Base-by-base conservation (phyloP, 2,888 invertebrate species). In the Limenitis camilla region DNA sequence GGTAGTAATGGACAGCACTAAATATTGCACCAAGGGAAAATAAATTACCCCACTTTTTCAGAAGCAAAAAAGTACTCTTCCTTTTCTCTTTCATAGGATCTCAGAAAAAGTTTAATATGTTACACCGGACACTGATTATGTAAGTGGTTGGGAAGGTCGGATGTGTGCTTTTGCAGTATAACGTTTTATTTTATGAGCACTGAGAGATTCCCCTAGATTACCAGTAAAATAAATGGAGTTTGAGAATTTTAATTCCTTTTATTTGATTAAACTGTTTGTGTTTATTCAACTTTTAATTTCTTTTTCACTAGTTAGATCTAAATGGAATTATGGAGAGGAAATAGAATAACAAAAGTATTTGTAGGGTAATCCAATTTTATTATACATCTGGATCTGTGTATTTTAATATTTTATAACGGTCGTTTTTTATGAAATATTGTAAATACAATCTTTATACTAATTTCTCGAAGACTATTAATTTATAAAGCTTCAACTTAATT, bases 1-100 rank as follows among this genome's bases (percentile, higher is more conserved):
- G 84, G 75, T 78, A 78, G 85, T 86, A 86, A 86, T 85, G 86
- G 86, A 84, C 86, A 85, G 81, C 85, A 84, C 85, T 85, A 86
- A 86, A 86, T 86, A 86, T 86, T 84, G 82, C 81, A 83, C 78
- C 77, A 71, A 81, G 82, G 81, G 83, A 81, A 84, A 83, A 86
- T 85, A 85, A 86, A 86, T 86, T 84, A 84, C 82, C 65, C 68
- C 76, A 74, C 79, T 84, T 85, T 85, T 85, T 85, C 85, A 84
- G 77, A 67, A 63, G 72, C 76, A 78, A 83, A 85, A 85, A 84
- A 85, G 77, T 69, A 70, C 71, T 77, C 77, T 79, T 79, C 80
- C 81, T 78, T 81, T 78, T 78, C 80, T 79, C 78, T 78, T 81
- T 75, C 72, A 73, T 60, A 65, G 65, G 72, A 70, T 72, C 67